A percentile compares a stretch with the other conserved stretches of the same genome.
These are phyloP conservation scores for Cerastoderma edule DNA, from an alignment of 2,888 invertebrate genomes.

Conservation along the genomic window DNA sequence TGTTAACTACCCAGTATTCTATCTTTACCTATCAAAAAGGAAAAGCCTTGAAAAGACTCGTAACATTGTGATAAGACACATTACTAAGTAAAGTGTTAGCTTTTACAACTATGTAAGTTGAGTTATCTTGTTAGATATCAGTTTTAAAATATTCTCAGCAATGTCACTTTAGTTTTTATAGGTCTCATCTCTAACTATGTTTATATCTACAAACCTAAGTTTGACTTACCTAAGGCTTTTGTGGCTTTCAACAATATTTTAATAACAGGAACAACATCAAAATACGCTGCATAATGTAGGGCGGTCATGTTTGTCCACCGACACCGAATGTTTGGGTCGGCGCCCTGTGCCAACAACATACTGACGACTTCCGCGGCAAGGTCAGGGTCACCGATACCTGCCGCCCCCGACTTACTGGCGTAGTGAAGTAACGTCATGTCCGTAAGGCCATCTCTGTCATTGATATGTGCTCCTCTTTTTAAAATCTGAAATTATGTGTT, in stretches of 20 bases:
- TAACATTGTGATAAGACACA: no score
- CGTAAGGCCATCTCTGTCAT: constrained; percentile 85
- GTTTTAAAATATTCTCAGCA: no score
- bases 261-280: constrained; percentile 84
- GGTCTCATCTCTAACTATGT: no score
- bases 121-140: no score
- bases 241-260: constrained; percentile 82
- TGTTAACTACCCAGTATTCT: no score
- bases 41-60: no score
- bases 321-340: constrained; percentile 84
- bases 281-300: constrained; percentile 85
- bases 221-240: constrained; percentile 77
- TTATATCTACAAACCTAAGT: not conserved
- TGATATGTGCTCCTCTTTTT: constrained; percentile 84
- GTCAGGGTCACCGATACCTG: constrained; percentile 83
- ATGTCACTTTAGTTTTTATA: no score
- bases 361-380: constrained; percentile 76
- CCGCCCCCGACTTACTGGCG: constrained; percentile 85
- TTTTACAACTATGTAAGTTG: no score
- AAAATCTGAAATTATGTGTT: constrained; percentile 83
- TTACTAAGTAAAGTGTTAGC: no score
- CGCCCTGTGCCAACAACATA: constrained; percentile 81
- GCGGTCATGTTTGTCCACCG: constrained; percentile 86
- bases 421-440: constrained; percentile 86
- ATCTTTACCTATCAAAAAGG: no score